Percentiles rank a stretch among this genome's conserved stretches.
These are phyloP conservation scores for Coremacera marginata DNA, from an alignment of 2,888 invertebrate genomes.

Conservation along the genomic window DNA sequence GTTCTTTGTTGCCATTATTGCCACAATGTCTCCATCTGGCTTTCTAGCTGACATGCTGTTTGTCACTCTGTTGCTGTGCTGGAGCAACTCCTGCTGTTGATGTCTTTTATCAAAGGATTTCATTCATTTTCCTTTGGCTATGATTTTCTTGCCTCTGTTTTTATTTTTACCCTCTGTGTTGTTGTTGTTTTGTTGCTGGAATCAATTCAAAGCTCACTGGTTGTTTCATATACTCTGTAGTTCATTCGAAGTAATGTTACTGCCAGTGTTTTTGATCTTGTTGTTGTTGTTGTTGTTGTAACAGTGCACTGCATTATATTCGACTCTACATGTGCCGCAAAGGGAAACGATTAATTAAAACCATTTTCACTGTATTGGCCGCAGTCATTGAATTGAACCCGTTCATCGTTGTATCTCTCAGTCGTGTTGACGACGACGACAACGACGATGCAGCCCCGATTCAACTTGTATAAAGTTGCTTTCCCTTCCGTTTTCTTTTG, in stretches of 20 bases:
- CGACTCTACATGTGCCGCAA: conserved; percentile 17
- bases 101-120: conserved; percentile 30
- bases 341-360: conserved; percentile 38
- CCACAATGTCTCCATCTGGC: neutral
- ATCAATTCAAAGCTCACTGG: neutral
- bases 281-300: conserved; percentile 12
- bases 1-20: neutral
- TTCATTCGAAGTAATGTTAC: neutral
- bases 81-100: neutral
- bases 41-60: neutral
- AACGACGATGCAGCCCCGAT: neutral
- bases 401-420: neutral
- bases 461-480: neutral
- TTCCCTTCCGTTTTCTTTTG: neutral
- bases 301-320: conserved; percentile 30
- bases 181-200: neutral
- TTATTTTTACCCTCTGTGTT: no score
- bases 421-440: neutral
- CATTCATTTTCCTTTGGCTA: conserved; percentile 29
- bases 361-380: conserved; percentile 13
- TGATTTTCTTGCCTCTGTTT: neutral
- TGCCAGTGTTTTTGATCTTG: neutral
- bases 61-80: conserved; percentile 7
- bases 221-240: neutral
- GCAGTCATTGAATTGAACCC: conserved; percentile 7